These are phyloP conservation scores for Passerina amoena DNA, from an alignment of 2,113 vertebrate species.

Conservation along the genomic window DNA sequence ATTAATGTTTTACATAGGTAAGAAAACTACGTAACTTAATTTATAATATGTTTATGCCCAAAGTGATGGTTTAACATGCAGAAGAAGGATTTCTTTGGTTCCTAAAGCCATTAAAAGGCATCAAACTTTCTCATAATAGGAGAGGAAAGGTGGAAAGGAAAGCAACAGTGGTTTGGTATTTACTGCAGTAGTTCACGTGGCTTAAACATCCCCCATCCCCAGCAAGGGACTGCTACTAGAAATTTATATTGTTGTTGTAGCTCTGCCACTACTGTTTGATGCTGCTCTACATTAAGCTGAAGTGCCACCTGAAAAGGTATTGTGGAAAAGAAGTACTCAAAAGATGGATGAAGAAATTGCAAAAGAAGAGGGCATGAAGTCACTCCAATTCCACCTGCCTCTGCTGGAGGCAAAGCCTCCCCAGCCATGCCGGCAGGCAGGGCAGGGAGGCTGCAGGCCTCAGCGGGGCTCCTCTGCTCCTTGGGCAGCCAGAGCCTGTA, in stretches of 20 bases:
- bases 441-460: background rate
- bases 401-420: background rate
- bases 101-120: constrained; percentile 45
- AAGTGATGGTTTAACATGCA: constrained; percentile 28
- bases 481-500: background rate
- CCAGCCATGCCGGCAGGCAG: rapidly evolving
- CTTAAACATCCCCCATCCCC: background rate
- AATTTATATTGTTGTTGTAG: background rate
- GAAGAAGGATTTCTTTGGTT: constrained; percentile 50
- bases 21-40: constrained; percentile 65
- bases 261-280: background rate
- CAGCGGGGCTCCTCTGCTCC: background rate
- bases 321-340: background rate
- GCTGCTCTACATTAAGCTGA: background rate
- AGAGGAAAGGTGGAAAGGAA: background rate
- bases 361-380: background rate
- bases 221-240: background rate
- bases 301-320: background rate
- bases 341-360: background rate
- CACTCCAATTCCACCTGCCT: background rate
- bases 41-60: constrained; percentile 24
- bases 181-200: background rate
- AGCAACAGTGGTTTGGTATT: background rate
- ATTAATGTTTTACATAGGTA: constrained; percentile 76
- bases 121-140: background rate